A percentile compares a stretch with the other conserved stretches of the same genome.
Conservation (phyloP, 2,113 vertebrate species). For the Hipposideros armiger region DNA sequence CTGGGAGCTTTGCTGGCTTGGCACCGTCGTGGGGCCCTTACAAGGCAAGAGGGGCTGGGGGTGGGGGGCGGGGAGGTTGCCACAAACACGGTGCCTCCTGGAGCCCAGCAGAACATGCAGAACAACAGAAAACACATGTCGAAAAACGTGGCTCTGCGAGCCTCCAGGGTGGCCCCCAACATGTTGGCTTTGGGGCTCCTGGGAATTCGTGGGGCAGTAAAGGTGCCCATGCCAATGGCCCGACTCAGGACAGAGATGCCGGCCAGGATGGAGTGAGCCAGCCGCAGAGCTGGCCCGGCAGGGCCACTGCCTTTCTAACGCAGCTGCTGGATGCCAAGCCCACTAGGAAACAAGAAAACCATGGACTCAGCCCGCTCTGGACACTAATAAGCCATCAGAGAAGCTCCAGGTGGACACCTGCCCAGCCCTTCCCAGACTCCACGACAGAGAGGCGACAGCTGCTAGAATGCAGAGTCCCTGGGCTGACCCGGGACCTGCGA, state of each 20-base stretch:
- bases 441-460: not conserved
- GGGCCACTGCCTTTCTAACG: not conserved
- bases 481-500: not conserved
- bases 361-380: not conserved
- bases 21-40: not conserved
- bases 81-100: too few relatives aligned
- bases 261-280: too few relatives aligned
- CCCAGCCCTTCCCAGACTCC: not conserved
- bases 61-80: not conserved
- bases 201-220: too few relatives aligned
- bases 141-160: not conserved
- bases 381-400: rapidly evolving
- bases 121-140: not conserved
- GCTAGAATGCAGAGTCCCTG: not conserved
- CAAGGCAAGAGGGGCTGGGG: not conserved
- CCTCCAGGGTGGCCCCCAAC: not conserved
- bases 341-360: not conserved
- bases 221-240: rapidly evolving
- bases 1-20: not conserved
- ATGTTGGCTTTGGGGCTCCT: rapidly evolving
- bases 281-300: too few relatives aligned
- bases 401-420: rapidly evolving
- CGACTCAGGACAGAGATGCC: not conserved
- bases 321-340: not conserved
- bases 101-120: not conserved